phyloP scores from a whole-genome alignment of 2,888 invertebrate genomes.

The Epinotia bilunana region DNA sequence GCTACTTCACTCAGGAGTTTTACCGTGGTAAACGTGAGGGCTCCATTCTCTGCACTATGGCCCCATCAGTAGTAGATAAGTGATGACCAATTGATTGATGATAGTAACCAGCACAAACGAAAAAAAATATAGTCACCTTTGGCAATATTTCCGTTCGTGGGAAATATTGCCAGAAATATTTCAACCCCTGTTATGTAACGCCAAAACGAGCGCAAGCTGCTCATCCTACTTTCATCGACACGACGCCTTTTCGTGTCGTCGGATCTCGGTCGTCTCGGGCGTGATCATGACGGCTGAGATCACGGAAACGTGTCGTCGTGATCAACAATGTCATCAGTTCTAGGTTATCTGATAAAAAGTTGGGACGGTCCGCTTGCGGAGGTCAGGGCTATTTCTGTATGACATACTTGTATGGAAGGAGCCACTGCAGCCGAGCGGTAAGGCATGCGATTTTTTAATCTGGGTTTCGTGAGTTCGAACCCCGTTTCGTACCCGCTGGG shows the following conservation, averaged over 20 bases:
- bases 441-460: no score
- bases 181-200: neutral
- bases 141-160: neutral
- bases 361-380: neutral
- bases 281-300: neutral
- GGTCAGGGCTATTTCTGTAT: neutral
- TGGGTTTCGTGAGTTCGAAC: no score
- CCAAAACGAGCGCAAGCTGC: neutral
- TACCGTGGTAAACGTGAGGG: no score
- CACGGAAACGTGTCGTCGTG: constrained; percentile 13
- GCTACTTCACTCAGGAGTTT: no score
- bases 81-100: neutral
- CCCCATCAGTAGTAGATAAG: neutral
- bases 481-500: no score
- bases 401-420: no score
- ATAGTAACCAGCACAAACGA: no score
- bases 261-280: constrained; percentile 1
- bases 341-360: constrained; percentile 30
- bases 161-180: constrained; percentile 4
- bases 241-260: neutral
- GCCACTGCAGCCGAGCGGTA: no score
- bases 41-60: neutral
- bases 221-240: constrained; percentile 2
- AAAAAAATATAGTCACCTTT: no score
- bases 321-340: constrained; percentile 28